Conservation (phyloP, 1,140 invertebrate genomes). For the Heliconius hermathena region DNA sequence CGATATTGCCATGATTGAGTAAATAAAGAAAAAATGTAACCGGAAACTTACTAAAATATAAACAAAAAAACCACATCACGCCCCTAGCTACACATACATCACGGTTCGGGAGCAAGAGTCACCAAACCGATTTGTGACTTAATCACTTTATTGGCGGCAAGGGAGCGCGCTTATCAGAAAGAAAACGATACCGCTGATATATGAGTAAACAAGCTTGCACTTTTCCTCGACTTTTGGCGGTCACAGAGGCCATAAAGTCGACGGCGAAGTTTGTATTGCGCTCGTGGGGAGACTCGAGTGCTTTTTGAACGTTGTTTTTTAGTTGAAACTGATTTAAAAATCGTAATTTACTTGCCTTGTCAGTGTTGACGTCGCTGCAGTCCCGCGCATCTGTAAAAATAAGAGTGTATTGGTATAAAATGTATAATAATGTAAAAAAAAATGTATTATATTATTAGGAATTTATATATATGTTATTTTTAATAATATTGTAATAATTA, state of each 20-base stretch:
- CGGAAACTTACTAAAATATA: constrained; percentile 14
- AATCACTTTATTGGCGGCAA: constrained; percentile 81
- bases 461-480: too few species aligned
- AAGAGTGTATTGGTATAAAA: not conserved
- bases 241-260: constrained; percentile 73
- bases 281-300: constrained; percentile 55
- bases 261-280: constrained; percentile 72
- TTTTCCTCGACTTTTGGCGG: constrained; percentile 77
- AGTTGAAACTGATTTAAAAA: constrained; percentile 52
- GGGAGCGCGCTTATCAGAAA: constrained; percentile 76
- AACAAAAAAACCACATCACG: constrained; percentile 11
- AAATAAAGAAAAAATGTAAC: not conserved
- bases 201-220: constrained; percentile 80
- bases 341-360: constrained; percentile 67
- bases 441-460: too few species aligned
- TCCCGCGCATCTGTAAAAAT: constrained; percentile 71
- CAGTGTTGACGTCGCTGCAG: constrained; percentile 59
- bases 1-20: not conserved
- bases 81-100: constrained; percentile 20
- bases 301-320: constrained; percentile 59
- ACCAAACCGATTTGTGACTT: constrained; percentile 78
- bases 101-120: constrained; percentile 47
- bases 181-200: constrained; percentile 73
- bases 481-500: too few species aligned
- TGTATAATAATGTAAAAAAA: too few species aligned